These are phyloP conservation scores for Synergus umbraculus DNA, from an alignment of 2,888 invertebrate genomes.

Conservation along the genomic window DNA sequence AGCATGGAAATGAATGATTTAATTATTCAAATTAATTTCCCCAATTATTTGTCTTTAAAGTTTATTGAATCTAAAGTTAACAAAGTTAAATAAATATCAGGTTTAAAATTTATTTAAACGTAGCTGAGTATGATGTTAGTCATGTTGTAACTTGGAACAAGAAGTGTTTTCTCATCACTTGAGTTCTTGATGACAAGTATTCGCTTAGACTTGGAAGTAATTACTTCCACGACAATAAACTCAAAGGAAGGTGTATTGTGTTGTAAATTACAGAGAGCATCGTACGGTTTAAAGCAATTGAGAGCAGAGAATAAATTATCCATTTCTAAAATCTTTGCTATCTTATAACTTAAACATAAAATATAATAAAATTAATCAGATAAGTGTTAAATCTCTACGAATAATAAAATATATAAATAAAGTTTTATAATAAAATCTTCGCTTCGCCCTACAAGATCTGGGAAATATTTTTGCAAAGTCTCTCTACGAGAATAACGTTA, in stretches of 20 bases:
- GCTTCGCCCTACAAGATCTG: too few species aligned
- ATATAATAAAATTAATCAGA: neutral
- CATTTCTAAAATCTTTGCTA: neutral
- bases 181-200: conserved; percentile 2
- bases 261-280: neutral
- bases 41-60: too few species aligned
- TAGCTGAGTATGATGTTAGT: neutral
- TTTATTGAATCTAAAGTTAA: neutral
- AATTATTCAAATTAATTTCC: neutral
- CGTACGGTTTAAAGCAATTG: neutral
- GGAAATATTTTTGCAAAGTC: neutral
- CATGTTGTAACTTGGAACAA: neutral
- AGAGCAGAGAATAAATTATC: neutral
- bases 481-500: neutral
- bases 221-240: conserved; percentile 4
- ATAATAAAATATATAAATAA: too few species aligned
- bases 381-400: too few species aligned
- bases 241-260: neutral
- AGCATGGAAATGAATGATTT: neutral
- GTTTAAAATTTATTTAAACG: neutral
- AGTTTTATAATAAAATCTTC: too few species aligned
- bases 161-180: conserved; percentile 28
- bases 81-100: neutral
- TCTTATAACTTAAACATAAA: too few species aligned
- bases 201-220: neutral